Evolutionary conservation across 2,888 invertebrate species (phyloP), one percentile per base, ranked within the genome.

Genomic region (Sesamia inferens): DNA sequence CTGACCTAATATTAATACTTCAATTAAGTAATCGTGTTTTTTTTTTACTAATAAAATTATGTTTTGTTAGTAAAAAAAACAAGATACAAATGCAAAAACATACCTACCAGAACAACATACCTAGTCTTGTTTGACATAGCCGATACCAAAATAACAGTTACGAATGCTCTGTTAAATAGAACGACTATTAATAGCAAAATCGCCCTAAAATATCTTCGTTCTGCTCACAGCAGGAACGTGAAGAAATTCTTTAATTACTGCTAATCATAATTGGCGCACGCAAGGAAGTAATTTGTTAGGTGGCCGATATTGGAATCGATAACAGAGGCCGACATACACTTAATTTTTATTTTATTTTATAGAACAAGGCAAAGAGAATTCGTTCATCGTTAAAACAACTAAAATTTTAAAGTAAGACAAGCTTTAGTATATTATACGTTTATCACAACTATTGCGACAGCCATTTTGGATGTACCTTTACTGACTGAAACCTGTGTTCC

Each of bases 141-240:
- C 22, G 11, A 59, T 14, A 59, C 75, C 4, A 79, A 87, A 83
- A 85, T 87, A 85, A 72, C 51, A 2, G 66, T 85, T 77, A 74
- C 84, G 71, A 10, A 61, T 39, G 47, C 74, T 74, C 81, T 80
- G 85, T 76, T 78, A 85, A 82, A 71, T 83, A 67, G 85, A 78
- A 63, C 84, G 24, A 57, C 79, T 87, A 88, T 84, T 76, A 70
- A 68, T 87, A 81, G 67, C 42, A 58, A 14, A 62, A 24, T 8
- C 48, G 70, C 64, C 70, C 64, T 61, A 81, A 44, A 71, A 71
- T 72, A 79, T 74, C 67, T 44, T 51, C 68, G 54, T 69, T 14
- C 13, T 54, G 8, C 42, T 44, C 10, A 10, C 58, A 64, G 22
- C 51, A 39, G 42, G 42, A 70, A 65, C 65, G 51, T 16, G 24